phyloP scores from a whole-genome alignment of 2,113 vertebrate genomes.

The Hiodon tergisus region DNA sequence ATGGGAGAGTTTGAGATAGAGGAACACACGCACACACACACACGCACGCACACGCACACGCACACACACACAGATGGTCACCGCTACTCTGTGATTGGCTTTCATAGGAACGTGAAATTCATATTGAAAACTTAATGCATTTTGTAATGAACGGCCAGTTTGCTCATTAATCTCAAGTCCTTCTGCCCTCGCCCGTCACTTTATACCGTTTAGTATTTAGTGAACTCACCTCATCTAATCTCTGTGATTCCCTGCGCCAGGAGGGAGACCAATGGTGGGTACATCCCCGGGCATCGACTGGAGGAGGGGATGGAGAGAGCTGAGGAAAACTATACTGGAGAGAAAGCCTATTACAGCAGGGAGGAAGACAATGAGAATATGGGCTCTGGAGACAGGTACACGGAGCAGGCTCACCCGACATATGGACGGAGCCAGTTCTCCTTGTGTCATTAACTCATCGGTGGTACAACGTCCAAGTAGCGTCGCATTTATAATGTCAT shows the following conservation, averaged over 20 bases:
- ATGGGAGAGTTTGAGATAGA: not conserved
- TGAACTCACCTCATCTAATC: not conserved
- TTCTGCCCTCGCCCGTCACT: too few relatives aligned
- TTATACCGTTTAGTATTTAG: too few relatives aligned
- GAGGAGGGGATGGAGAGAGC: constrained; percentile 12
- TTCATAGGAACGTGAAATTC: too few relatives aligned
- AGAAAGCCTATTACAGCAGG: constrained; percentile 48
- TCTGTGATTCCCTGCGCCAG: constrained; percentile 24
- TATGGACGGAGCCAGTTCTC: not conserved
- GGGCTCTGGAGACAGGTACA: constrained; percentile 52
- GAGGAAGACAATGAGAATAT: constrained; percentile 58
- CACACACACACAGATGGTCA: too few relatives aligned
- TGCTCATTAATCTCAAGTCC: too few relatives aligned
- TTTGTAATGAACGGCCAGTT: too few relatives aligned
- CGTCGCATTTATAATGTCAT: too few relatives aligned
- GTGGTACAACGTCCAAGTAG: too few relatives aligned
- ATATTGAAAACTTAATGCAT: too few relatives aligned
- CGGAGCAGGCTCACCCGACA: not conserved
- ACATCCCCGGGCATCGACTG: not conserved
- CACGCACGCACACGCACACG: too few relatives aligned
- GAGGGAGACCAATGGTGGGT: constrained; percentile 32
- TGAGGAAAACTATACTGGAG: constrained; percentile 38
- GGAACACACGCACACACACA: not conserved
- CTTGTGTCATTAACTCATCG: not conserved
- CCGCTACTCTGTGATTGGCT: too few relatives aligned